Evolutionary conservation across 2,888 invertebrate genomes (phyloP), one percentile per base, ranked within the genome.

Genomic region (Oegoconia quadripuncta): DNA sequence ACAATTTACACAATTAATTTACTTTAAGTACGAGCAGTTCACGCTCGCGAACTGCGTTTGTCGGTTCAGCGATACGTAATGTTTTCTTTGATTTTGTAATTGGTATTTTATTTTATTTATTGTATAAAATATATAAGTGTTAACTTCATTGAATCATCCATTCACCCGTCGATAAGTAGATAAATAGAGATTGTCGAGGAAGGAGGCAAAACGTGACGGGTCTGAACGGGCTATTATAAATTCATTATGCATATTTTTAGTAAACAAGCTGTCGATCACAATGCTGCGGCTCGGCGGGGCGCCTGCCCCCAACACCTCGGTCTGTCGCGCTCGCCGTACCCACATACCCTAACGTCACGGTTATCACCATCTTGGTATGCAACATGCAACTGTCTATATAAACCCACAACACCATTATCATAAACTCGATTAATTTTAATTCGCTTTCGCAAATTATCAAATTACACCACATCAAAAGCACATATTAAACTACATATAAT

Each of bases 191-290:
- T 62, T 50, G 61, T 59, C 48, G 51, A 48, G 49, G 52, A 48
- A 55, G 61, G 64, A 64, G 57, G 59, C 63, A 57, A n/a, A n/a
- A 64, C 64, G 63, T 64, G 69, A 69, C 74, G 66, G 62, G 57
- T 68, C 62, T 62, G 64, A 23, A 69, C 64, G 64, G 70, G 70
- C 72, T 68, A 86, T 86, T 86, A 84, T 86, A 87, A 75, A 87
- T 87, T 86, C 87, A 87, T 87, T 87, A 86, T 87, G 86, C 86
- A 86, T 84, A 86, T 83, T 86, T 87, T 87, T 82, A 80, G 87
- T 87, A 87, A 87, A 86, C 86, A 87, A 83, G 82, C 83, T 87
- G 86, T 87, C 86, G 83, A 81, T 86, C 83, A 87, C 86, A 87
- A 87, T 86, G 76, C 74, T 58, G 60, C 50, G 57, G 66, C 83